Base-by-base conservation (phyloP, 1,140 invertebrate species). In the Centruroides sculpturatus region DNA sequence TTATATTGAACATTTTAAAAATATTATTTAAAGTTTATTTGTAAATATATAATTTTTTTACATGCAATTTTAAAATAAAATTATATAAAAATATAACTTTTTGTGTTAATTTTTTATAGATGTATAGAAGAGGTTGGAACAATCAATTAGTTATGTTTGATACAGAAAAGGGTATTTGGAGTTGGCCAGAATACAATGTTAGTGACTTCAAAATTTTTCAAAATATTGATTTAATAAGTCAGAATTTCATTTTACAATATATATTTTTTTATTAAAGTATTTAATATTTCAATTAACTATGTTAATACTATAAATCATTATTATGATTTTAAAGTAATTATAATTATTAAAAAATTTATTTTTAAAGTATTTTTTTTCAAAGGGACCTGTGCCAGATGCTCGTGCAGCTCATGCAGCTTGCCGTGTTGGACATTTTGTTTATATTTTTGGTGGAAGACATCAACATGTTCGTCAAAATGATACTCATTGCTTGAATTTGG, bases 391-490 rank as follows among this genome's bases (percentile, higher is more conserved):
- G 9, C 78, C 77, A n/a, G 56, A 59, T 48, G 72, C 76, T 6
- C 63, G 77, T 56, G 78, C 78, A 49, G 77, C 78, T 9, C 74
- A 77, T 67, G 71, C 76, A 47, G 69, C 69, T 54, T 70, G 71
- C 10, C 66, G 69, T 49, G 57, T 71, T 5, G 69, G 68, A 8
- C 61, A 65, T 47, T 69, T 64, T 54, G 73, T 76, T 3, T 78
- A 72, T 61, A 66, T 79, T 35, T 79, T 78, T 72, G 78, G 78
- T 52, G 78, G 78, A 7, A 65, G 78, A 10, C 68, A 75, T 60
- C 60, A 62, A 11, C 48, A 59, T 1, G 55, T 56, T 8, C 67
- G 78, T 60, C 63, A 74, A 62, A 78, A 78, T 71, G 77, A 79
- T 61, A 63, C 79, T 12, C 74, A 78, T 62, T 68, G 66, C 50